Evolutionary conservation across 2,113 vertebrate species (phyloP).

Genomic region (Tragulus kanchil): DNA sequence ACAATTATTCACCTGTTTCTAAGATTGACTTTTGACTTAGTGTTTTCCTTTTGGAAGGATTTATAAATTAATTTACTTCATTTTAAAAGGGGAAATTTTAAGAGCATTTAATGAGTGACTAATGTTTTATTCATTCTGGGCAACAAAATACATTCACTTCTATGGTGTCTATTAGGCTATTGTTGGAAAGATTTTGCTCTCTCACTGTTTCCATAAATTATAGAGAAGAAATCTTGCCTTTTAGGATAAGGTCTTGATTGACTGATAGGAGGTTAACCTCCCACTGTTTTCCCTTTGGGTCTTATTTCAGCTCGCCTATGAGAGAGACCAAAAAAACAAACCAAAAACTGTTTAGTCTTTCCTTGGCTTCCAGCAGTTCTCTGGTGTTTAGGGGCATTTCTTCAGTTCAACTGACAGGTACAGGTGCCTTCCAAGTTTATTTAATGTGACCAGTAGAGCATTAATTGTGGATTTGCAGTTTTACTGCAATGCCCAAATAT

Average conservation of each 20-base stretch:
- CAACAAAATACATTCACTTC: conserved; percentile 14
- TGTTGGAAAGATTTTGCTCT: conserved; percentile 9
- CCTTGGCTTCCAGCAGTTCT: conserved; percentile 44
- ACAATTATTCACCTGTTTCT: conserved; percentile 7
- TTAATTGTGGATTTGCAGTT: conserved; percentile 11
- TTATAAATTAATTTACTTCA: conserved; percentile 7
- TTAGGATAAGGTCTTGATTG: conserved; percentile 15
- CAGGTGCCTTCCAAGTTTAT: conserved; percentile 27
- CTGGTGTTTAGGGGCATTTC: neutral
- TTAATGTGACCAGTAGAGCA: neutral
- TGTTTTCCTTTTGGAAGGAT: conserved; percentile 15
- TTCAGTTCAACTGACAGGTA: neutral
- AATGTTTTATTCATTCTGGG: conserved; percentile 15
- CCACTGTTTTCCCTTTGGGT: conserved; percentile 47
- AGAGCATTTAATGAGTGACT: conserved; percentile 24
- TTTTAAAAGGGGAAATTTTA: conserved; percentile 53
- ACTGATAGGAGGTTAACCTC: neutral
- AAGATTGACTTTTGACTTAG: neutral
- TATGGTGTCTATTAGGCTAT: neutral
- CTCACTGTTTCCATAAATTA: conserved; percentile 30
- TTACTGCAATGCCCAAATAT: conserved; percentile 2
- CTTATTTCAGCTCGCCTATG: conserved; percentile 7
- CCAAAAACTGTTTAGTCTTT: neutral
- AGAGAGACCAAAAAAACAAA: neutral
- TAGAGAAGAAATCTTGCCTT: conserved; percentile 12